Percentiles rank a stretch among this genome's conserved stretches.
These are phyloP conservation scores for Pelecanus crispus DNA, from an alignment of 2,113 vertebrate species.

Conservation along the genomic window DNA sequence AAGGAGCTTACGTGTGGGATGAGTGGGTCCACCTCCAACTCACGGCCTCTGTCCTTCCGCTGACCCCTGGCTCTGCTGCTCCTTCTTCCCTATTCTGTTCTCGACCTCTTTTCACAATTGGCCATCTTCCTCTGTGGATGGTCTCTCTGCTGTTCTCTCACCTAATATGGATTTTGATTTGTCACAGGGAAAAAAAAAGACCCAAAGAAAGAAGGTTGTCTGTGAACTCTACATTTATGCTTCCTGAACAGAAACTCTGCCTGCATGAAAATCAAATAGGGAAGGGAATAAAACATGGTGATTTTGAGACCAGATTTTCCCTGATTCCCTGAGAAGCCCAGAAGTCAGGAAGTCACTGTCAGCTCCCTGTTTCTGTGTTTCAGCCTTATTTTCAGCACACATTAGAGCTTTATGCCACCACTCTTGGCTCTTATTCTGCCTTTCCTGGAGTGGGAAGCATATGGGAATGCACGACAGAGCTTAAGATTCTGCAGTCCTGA, in stretches of 20 bases:
- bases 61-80: background rate
- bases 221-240: constrained; percentile 17
- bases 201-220: background rate
- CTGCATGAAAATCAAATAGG: constrained; percentile 40
- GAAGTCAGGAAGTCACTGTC: constrained; percentile 52
- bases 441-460: constrained; percentile 31
- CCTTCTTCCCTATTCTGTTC: constrained; percentile 39
- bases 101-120: constrained; percentile 35
- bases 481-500: constrained; percentile 43
- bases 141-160: constrained; percentile 36
- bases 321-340: constrained; percentile 32
- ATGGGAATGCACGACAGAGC: constrained; percentile 43
- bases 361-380: constrained; percentile 30
- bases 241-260: constrained; percentile 29
- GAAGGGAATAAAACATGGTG: constrained; percentile 42
- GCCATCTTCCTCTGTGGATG: constrained; percentile 38
- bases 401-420: constrained; percentile 28
- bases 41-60: background rate
- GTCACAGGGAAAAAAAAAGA: background rate
- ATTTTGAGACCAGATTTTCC: constrained; percentile 34
- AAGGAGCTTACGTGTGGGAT: constrained; percentile 39
- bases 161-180: constrained; percentile 31
- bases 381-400: constrained; percentile 34
- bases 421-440: constrained; percentile 17
- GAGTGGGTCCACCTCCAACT: constrained; percentile 38